These are phyloP conservation scores for Bubo scandiacus DNA, from an alignment of 2,113 vertebrate species.

Conservation along the genomic window DNA sequence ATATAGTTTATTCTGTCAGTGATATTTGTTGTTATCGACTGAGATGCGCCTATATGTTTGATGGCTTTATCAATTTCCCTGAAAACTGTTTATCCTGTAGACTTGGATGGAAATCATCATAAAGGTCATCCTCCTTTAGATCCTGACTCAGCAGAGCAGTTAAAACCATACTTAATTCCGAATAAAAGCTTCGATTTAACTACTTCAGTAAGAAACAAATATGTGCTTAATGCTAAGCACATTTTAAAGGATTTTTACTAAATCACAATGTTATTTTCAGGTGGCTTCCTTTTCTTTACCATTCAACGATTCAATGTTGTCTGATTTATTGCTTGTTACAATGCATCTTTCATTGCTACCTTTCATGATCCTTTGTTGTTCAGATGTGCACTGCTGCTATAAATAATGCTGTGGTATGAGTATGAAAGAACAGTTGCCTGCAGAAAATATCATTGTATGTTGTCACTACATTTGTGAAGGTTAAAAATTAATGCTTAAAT, in stretches of 20 bases:
- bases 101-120: not conserved
- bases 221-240: not conserved
- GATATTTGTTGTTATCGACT: not conserved
- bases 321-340: constrained; percentile 32
- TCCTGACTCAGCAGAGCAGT: not conserved
- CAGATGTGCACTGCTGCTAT: not conserved
- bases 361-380: constrained; percentile 23
- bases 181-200: not conserved
- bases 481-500: constrained; percentile 23
- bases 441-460: not conserved
- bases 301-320: not conserved
- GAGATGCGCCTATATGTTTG: not conserved
- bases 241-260: not conserved
- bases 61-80: not conserved
- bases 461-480: not conserved
- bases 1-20: not conserved
- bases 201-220: not conserved
- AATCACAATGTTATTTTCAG: not conserved
- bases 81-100: not conserved
- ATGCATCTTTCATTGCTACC: not conserved
- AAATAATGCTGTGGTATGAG: not conserved
- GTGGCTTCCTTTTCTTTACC: not conserved
- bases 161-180: not conserved
- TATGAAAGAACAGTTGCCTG: not conserved
- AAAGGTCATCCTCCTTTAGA: not conserved